A percentile compares a stretch with the other conserved stretches of the same genome.
These are phyloP conservation scores for Patiria miniata DNA, from an alignment of 35 echinoderm and acorn worm species.

Conservation along the genomic window DNA sequence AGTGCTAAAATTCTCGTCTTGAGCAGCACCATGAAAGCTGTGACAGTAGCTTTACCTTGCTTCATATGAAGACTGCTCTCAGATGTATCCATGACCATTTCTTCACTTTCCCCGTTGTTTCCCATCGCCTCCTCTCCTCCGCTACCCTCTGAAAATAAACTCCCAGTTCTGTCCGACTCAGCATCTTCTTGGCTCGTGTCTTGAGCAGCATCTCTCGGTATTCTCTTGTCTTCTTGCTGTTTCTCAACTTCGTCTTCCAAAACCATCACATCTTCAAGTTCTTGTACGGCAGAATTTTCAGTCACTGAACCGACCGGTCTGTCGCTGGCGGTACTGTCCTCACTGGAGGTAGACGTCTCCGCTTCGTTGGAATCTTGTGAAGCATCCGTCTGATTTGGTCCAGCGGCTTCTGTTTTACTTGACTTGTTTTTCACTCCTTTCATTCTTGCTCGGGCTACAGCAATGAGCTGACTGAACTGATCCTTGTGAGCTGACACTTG, in stretches of 20 bases:
- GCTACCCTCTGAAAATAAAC: neutral
- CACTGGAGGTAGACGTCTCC: neutral
- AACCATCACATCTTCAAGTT: too few relatives aligned
- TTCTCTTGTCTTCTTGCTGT: too few relatives aligned
- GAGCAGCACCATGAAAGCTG: too few relatives aligned
- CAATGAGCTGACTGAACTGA: slow-evolving; percentile 75
- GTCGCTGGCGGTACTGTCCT: neutral
- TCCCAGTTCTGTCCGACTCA: too few relatives aligned
- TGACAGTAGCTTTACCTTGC: neutral
- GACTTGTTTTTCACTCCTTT: slow-evolving; percentile 32
- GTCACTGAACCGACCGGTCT: too few relatives aligned
- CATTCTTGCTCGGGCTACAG: slow-evolving; percentile 44
- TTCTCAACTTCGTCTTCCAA: too few relatives aligned
- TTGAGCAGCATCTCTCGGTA: too few relatives aligned
- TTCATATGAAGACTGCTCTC: neutral
- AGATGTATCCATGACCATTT: neutral
- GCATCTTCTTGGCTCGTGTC: too few relatives aligned
- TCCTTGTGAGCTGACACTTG: slow-evolving; percentile 72
- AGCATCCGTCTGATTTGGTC: neutral
- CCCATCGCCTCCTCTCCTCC: neutral
- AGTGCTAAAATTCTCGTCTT: too few relatives aligned
- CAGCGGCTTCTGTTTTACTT: neutral
- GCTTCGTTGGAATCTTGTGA: neutral
- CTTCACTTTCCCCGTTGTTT: neutral
- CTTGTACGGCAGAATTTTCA: too few relatives aligned